phyloP scores from a whole-genome alignment of 2,888 invertebrate genomes.

The Hetaerina titia region DNA sequence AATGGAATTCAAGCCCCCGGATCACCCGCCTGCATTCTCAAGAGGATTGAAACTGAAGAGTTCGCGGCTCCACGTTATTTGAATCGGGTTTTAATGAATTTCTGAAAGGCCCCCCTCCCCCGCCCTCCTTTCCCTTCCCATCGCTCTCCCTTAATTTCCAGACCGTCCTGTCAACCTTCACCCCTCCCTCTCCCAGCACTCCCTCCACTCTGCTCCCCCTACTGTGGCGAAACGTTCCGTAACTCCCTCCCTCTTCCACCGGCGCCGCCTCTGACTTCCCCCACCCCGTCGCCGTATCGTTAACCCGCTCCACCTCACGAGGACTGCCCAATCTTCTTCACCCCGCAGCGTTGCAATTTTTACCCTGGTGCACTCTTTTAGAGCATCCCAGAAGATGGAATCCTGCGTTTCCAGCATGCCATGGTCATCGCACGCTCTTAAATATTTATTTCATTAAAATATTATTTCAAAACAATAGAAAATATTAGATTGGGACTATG shows the following conservation, averaged over 20 bases:
- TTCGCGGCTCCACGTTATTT: conserved; percentile 38
- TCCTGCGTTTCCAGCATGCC: too few species aligned
- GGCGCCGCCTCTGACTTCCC: neutral
- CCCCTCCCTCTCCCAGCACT: neutral
- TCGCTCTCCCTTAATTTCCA: neutral
- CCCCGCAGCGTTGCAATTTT: too few species aligned
- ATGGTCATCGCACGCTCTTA: too few species aligned
- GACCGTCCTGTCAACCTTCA: neutral
- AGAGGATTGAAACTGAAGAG: conserved; percentile 28
- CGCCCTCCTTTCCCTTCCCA: too few species aligned
- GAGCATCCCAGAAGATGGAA: too few species aligned
- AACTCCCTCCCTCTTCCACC: neutral
- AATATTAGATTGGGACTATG: too few species aligned
- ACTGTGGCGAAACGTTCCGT: neutral
- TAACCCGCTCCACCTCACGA: too few species aligned
- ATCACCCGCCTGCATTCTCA: conserved; percentile 32
- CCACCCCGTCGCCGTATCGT: neutral
- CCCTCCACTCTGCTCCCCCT: neutral
- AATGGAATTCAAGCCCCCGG: conserved; percentile 29
- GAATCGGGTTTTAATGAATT: conserved; percentile 50
- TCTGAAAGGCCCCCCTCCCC: neutral
- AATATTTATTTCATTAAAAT: too few species aligned
- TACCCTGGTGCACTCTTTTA: too few species aligned
- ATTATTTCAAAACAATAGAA: too few species aligned
- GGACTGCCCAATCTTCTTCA: too few species aligned